Percentiles rank a stretch among this genome's conserved stretches.
Conservation (phyloP, 23 tunicate species). For the Ciona savignyi region DNA sequence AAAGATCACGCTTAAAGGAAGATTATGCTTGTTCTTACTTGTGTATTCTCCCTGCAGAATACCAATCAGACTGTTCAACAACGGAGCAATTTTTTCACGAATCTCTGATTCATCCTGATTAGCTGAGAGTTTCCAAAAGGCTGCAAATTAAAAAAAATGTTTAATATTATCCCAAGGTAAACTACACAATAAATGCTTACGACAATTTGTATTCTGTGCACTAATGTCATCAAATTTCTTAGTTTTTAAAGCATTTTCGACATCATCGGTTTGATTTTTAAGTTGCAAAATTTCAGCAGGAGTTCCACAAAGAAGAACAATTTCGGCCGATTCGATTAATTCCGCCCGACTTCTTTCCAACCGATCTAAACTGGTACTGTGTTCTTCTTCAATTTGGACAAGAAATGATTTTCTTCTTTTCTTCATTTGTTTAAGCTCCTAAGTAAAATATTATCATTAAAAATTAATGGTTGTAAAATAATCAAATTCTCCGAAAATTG, state of each 20-base stretch:
- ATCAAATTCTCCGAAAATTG: too few species aligned
- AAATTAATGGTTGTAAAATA: too few species aligned
- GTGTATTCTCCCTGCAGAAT: background rate
- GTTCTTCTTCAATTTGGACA: constrained; percentile 3
- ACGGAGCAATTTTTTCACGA: background rate
- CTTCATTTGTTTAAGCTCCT: background rate
- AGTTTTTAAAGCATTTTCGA: too few species aligned
- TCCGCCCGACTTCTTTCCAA: background rate
- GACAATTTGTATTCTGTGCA: too few species aligned
- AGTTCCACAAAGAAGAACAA: constrained; percentile 6
- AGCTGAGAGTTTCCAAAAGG: too few species aligned
- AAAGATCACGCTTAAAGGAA: too few species aligned
- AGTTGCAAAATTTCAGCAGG: constrained; percentile 16
- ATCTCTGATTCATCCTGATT: too few species aligned
- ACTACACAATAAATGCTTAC: too few species aligned
- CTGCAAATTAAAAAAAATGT: too few species aligned
- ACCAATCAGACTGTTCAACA: background rate
- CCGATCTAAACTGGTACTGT: background rate
- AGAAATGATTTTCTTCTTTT: constrained; percentile 1
- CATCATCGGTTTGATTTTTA: background rate
- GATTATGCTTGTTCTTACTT: too few species aligned
- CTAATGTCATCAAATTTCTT: too few species aligned
- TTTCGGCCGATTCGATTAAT: background rate
- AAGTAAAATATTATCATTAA: background rate
- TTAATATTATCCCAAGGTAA: too few species aligned